A percentile compares a stretch with the other conserved stretches of the same genome.
These are phyloP conservation scores for Eira barbara DNA, from an alignment of 2,113 vertebrate species.

Conservation along the genomic window DNA sequence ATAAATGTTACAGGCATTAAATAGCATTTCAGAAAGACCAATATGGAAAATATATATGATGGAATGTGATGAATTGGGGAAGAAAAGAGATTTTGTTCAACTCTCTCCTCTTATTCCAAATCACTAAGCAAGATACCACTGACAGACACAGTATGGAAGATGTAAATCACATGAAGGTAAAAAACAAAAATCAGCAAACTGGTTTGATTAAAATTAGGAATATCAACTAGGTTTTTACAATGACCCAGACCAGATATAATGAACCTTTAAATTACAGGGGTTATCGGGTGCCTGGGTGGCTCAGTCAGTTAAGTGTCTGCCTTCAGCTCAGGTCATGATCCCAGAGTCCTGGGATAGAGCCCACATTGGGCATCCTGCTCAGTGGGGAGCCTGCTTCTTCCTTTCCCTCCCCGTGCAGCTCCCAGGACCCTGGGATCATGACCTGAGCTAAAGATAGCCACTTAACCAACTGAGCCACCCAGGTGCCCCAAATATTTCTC, in stretches of 20 bases:
- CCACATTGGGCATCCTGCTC: too few relatives aligned
- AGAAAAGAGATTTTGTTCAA: neutral
- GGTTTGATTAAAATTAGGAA: neutral
- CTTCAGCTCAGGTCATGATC: too few relatives aligned
- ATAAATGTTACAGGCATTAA: slow-evolving; percentile 35
- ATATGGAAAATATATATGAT: neutral
- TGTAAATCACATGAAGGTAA: neutral
- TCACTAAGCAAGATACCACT: neutral
- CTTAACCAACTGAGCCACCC: neutral
- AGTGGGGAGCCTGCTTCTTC: too few relatives aligned
- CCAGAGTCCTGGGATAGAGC: too few relatives aligned
- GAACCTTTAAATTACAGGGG: neutral
- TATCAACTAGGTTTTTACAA: neutral
- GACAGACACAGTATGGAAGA: neutral
- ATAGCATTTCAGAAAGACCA: neutral
- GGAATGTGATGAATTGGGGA: neutral
- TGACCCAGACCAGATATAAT: neutral
- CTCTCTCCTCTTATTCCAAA: neutral
- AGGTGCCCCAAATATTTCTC: neutral
- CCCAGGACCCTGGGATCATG: too few relatives aligned
- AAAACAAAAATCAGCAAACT: slow-evolving; percentile 6
- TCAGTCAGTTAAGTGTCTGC: neutral
- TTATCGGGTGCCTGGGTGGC: neutral
- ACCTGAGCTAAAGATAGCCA: too few relatives aligned
- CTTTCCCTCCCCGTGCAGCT: too few relatives aligned